Evolutionary conservation across 2,113 vertebrate species (phyloP), one percentile per base, ranked within the genome.

Genomic region (Thamnaconus septentrionalis): DNA sequence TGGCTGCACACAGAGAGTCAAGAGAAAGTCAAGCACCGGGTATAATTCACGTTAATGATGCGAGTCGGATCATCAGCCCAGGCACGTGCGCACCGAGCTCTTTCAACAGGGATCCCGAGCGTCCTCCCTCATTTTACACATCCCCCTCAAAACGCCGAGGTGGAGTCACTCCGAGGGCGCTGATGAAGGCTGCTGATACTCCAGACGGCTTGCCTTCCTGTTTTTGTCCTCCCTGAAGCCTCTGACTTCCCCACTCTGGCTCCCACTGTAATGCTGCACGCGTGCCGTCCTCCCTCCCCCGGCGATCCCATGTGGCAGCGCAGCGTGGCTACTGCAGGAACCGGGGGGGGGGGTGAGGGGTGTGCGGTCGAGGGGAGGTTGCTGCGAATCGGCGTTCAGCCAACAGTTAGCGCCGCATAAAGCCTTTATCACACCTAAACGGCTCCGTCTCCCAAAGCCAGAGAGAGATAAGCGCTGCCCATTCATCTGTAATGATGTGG

Each of bases 371-470:
- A 31, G 18, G 18, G 18, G 18, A 31, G 18, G 18, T 31, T 31
- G 18, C 18, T 31, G 18, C 18, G 18, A 31, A 31, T 76, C 73
- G 64, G 76, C 62, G 65, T 83, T 81, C 82, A 83, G 73, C 71
- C 81, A 83, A 87, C 82, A 83, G 83, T 80, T 82, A 76, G 76
- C 81, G 57, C 71, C 83, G 80, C 81, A 80, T 82, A 85, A 85
- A 90, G 88, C 77, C 78, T 88, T 91, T 88, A 91, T 89, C 86
- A 87, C 82, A 83, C 87, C 86, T 87, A 89, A 90, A 90, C 53
- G 80, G 62, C 85, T 81, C 66, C 43, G 75, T 87, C 86, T 87
- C 80, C 85, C 75, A 80, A 81, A 84, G 81, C 80, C 84, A 69
- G 75, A 70, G 81, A 59, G 78, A 78, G 84, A 88, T 88, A 90